Evolutionary conservation across 2,888 invertebrate species (phyloP), one percentile per base, ranked within the genome.

Genomic region (Eucera pruinosa): DNA sequence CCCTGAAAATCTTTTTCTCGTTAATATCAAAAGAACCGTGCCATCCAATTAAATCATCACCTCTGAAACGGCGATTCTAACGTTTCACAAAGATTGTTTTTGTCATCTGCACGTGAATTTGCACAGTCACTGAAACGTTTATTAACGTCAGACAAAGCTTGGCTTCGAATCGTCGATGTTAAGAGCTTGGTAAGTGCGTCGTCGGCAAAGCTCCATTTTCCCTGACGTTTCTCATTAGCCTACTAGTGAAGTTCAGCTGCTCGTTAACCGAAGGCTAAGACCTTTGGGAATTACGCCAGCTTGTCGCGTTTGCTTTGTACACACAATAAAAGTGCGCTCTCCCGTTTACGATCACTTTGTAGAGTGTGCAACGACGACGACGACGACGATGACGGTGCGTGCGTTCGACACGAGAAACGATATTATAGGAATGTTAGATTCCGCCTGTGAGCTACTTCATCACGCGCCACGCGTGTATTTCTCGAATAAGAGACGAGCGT

Each of bases 161-260:
- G n/a, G n/a, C 57, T 54, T 54, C 54, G 67, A 68, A 67, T 62
- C 41, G 39, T 62, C 48, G 64, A 64, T 48, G 77, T 33, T 72
- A 72, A 72, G 72, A 71, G 48, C 58, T 9, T 33, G 45, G 72
- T 64, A 72, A 71, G 45, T 55, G 67, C 67, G 55, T 78, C 41
- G 67, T 60, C 60, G 45, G 60, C 72, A 65, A 60, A 61, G 72
- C 72, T 39, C 18, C 60, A 58, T n/a, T 71, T 65, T 61, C 39
- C 65, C 54, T 73, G 60, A 78, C 68, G 72, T 67, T 67, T 79
- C 72, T 79, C 78, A 68, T 79, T 79, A 79, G 72, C 64, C 67
- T 45, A 72, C 50, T 61, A 72, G 68, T 27, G 54, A 79, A 71
- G 67, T 72, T 79, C 36, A 45, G 54, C 30, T 25, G 64, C 72